Conservation (phyloP, 2,797 vertebrate genomes). For the Notolepis coatsorum region DNA sequence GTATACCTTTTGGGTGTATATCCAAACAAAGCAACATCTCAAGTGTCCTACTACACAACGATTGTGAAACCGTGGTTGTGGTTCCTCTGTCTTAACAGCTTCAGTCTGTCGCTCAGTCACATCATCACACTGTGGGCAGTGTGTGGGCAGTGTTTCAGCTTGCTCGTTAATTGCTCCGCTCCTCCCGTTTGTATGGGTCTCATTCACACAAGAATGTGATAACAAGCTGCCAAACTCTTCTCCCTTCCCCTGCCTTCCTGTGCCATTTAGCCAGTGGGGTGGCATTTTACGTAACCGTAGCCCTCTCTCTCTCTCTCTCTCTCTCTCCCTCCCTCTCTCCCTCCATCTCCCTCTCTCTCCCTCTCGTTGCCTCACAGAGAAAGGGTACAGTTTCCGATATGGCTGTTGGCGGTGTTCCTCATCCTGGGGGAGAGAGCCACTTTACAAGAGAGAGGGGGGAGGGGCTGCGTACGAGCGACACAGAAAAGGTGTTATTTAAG, state of each 20-base stretch:
- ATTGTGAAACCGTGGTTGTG: too few species aligned
- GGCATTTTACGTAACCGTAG: background rate
- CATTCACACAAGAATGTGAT: constrained; percentile 66
- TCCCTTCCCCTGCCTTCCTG: constrained; percentile 19
- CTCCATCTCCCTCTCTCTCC: background rate
- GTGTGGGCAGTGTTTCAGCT: background rate
- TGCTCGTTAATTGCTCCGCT: constrained; percentile 60
- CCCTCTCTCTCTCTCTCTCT: constrained; percentile 8
- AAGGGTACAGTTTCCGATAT: background rate
- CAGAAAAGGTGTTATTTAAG: constrained; percentile 68
- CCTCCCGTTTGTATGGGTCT: constrained; percentile 24
- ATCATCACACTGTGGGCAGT: background rate
- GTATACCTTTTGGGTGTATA: too few species aligned
- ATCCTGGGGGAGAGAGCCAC: background rate
- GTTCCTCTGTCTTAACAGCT: too few species aligned
- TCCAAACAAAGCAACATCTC: too few species aligned
- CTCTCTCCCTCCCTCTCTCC: background rate
- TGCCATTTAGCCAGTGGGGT: background rate
- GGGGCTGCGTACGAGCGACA: constrained; percentile 12
- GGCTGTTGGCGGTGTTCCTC: constrained; percentile 1
- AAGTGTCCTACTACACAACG: too few species aligned
- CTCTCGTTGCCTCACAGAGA: background rate
- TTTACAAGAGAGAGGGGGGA: background rate
- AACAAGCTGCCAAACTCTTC: constrained; percentile 64
- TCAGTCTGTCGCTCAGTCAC: too few species aligned